phyloP scores from a whole-genome alignment of 2,797 vertebrate genomes.

The Petrocephalus schoutedeni region DNA sequence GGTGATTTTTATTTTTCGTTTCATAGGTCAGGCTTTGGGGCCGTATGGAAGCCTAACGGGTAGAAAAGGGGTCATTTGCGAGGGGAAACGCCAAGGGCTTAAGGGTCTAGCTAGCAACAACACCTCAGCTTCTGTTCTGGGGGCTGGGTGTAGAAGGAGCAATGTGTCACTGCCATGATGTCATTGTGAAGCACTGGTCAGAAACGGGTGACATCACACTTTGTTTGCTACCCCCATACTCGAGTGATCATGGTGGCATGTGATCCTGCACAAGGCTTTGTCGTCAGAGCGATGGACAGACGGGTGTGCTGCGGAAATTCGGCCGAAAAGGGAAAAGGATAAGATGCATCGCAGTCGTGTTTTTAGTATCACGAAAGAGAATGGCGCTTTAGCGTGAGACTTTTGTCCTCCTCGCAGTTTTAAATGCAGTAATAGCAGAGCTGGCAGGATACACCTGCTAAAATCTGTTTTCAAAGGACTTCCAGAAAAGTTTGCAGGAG shows the following conservation, averaged over 20 bases:
- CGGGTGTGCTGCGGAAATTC: not conserved
- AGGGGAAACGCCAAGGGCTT: not conserved
- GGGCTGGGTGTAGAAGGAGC: not conserved
- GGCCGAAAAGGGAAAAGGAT: not conserved
- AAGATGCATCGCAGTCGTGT: not conserved
- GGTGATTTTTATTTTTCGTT: not conserved
- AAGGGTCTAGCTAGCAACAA: not conserved
- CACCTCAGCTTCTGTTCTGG: not conserved
- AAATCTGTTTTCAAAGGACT: conserved; percentile 6
- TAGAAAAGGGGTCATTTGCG: not conserved
- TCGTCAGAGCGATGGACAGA: not conserved
- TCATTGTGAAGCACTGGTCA: not conserved
- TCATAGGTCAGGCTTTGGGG: not conserved
- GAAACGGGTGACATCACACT: not conserved
- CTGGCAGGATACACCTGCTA: not conserved
- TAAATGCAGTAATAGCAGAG: conserved; percentile 20
- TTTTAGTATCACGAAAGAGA: not conserved
- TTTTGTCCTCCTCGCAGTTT: not conserved
- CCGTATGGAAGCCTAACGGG: not conserved
- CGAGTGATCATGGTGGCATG: not conserved
- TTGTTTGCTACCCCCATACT: not conserved
- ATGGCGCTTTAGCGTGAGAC: not conserved
- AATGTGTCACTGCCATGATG: not conserved
- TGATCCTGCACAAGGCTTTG: conserved; percentile 27
- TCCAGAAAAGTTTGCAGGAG: not conserved